Conservation (phyloP, 2,113 vertebrate species). For the Lanius collurio region DNA sequence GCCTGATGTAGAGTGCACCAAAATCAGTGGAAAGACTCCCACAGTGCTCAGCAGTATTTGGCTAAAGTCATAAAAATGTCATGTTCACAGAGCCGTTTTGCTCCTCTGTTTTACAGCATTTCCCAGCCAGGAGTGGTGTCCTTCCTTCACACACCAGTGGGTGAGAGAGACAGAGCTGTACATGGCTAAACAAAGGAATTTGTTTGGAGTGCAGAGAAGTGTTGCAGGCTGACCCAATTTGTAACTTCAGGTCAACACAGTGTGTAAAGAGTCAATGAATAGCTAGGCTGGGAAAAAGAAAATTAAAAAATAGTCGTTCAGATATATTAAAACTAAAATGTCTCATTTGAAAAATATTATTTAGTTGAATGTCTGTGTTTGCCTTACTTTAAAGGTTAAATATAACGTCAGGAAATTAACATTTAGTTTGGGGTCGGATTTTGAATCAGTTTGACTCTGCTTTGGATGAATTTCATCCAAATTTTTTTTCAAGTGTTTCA, state of each 20-base stretch:
- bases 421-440: not conserved
- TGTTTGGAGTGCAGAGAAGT: not conserved
- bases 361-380: not conserved
- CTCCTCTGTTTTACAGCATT: not conserved
- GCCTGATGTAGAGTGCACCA: not conserved
- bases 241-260: not conserved
- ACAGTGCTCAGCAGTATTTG: not conserved
- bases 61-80: not conserved
- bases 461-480: not conserved
- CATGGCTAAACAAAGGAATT: not conserved
- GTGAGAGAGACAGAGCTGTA: not conserved
- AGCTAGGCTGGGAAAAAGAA: not conserved
- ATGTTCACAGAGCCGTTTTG: not conserved
- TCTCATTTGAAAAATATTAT: not conserved
- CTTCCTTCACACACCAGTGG: not conserved
- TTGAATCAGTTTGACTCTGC: not conserved
- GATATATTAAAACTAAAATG: not conserved
- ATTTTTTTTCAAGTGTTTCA: not conserved
- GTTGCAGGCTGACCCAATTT: not conserved
- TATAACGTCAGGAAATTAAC: not conserved
- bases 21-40: not conserved
- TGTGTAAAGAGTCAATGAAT: not conserved
- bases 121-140: not conserved
- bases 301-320: not conserved
- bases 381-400: conserved; percentile 11